A percentile compares a stretch with the other conserved stretches of the same genome.
Conservation (phyloP, 2,797 vertebrate species). For the Dendrocincla fuliginosa region DNA sequence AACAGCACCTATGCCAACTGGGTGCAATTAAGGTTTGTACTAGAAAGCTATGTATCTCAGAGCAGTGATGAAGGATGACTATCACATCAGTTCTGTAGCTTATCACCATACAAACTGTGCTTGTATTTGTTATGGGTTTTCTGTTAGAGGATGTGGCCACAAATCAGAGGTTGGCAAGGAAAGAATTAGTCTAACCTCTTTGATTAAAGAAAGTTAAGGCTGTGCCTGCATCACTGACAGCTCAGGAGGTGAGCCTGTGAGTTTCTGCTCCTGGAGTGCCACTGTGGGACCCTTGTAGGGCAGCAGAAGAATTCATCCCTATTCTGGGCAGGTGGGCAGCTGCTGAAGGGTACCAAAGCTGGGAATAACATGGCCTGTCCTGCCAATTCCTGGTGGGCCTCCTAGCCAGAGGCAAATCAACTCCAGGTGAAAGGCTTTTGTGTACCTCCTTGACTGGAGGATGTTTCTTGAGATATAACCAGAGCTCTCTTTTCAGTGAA, state of each 20-base stretch:
- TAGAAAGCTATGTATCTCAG: neutral
- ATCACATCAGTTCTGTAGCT: neutral
- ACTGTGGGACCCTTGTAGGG: rapidly evolving
- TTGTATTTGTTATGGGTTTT: neutral
- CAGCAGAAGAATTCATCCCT: neutral
- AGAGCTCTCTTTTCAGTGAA: rapidly evolving
- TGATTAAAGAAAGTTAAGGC: neutral
- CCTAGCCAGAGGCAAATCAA: neutral
- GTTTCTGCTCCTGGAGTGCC: neutral
- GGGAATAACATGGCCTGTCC: rapidly evolving
- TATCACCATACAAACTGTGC: neutral
- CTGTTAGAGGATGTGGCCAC: conserved; percentile 28
- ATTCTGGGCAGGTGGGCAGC: neutral
- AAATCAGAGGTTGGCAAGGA: conserved; percentile 2
- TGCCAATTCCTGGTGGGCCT: neutral
- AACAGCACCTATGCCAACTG: neutral
- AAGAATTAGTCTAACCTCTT: conserved; percentile 4
- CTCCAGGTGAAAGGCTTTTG: neutral
- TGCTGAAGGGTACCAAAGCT: neutral
- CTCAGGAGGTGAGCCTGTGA: neutral
- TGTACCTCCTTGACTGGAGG: neutral
- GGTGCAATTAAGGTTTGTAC: neutral
- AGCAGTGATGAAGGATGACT: neutral
- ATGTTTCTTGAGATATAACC: rapidly evolving
- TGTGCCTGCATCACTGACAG: rapidly evolving